phyloP scores from a whole-genome alignment of 2,113 vertebrate species.

The Ovis aries region ARS-UI_Ramb_v3.0 NC_056080.1:51250001-51250500 shows the following conservation, averaged over 20 bases:
- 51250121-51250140: constrained; percentile 20
- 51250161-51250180: neutral
- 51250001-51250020: constrained; percentile 26
- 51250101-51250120: constrained; percentile 1
- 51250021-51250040: neutral
- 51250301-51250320: neutral
- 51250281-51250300: neutral
- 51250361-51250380: neutral
- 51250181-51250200: constrained; percentile 14
- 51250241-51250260: neutral
- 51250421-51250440: neutral
- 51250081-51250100: neutral
- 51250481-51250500: neutral
- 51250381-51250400: neutral
- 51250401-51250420: neutral
- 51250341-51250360: neutral
- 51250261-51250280: neutral
- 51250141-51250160: constrained; percentile 21
- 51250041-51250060: constrained; percentile 25
- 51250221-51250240: neutral
- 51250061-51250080: constrained; percentile 18
- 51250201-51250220: neutral
- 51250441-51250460: neutral
- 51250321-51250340: neutral
- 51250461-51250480: neutral